Evolutionary conservation across 2,888 invertebrate genomes (phyloP).

Genomic region (Leptinotarsa tumamoca): DNA sequence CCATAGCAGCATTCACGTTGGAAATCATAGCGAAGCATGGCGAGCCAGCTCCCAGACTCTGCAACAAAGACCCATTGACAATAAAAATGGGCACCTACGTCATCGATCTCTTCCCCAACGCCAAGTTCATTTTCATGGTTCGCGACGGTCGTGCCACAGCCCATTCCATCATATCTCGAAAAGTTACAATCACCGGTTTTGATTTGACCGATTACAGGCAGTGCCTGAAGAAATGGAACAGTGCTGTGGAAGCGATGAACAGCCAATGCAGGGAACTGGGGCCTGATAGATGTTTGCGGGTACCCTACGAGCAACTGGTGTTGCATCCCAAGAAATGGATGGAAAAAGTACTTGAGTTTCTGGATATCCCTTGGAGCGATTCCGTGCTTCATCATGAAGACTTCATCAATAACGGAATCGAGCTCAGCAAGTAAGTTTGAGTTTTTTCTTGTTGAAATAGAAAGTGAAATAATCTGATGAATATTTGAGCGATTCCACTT

Average conservation of each 20-base stretch:
- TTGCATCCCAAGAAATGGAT: constrained; percentile 92
- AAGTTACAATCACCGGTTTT: constrained; percentile 77
- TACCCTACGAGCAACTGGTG: constrained; percentile 97
- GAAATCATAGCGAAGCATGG: constrained; percentile 97
- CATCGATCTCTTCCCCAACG: constrained; percentile 94
- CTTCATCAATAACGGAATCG: constrained; percentile 96
- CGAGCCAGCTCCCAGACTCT: constrained; percentile 92
- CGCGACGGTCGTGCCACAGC: constrained; percentile 98
- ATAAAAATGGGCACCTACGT: constrained; percentile 97
- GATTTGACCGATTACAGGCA: constrained; percentile 93
- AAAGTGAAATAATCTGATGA: no score
- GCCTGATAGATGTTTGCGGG: constrained; percentile 80
- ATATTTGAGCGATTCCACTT: no score
- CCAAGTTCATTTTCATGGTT: constrained; percentile 98
- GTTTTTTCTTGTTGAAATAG: not conserved
- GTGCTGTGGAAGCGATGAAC: constrained; percentile 94
- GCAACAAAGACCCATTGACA: constrained; percentile 99
- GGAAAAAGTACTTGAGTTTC: constrained; percentile 87
- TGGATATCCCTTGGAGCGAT: constrained; percentile 94
- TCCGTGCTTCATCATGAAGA: constrained; percentile 97
- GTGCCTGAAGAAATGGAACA: constrained; percentile 97
- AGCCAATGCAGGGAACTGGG: constrained; percentile 90
- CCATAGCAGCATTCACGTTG: constrained; percentile 95
- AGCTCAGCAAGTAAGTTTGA: constrained; percentile 87
- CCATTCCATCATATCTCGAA: constrained; percentile 96